Percentiles rank a stretch among this genome's conserved stretches.
phyloP scores from a whole-genome alignment of 2,888 invertebrate species.

The Malacosoma neustria region DNA sequence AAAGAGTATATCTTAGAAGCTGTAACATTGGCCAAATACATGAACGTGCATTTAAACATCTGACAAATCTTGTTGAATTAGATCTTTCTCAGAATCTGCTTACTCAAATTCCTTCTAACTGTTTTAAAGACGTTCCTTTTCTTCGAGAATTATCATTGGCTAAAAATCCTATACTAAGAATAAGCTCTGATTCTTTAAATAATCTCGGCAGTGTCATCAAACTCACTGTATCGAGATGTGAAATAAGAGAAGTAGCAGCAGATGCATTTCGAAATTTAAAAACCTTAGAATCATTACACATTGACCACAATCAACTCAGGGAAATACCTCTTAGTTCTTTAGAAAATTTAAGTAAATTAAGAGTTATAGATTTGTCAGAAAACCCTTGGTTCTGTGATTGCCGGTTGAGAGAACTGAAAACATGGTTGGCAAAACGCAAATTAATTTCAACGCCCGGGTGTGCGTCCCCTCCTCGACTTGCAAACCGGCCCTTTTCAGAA shows the following conservation, averaged over 20 bases:
- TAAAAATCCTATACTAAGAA: conserved; percentile 87
- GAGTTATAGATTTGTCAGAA: conserved; percentile 88
- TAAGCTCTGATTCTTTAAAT: conserved; percentile 83
- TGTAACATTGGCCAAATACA: conserved; percentile 92
- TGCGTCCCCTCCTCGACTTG: conserved; percentile 80
- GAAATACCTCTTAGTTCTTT: conserved; percentile 83
- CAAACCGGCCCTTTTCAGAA: conserved; percentile 84
- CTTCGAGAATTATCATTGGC: conserved; percentile 87
- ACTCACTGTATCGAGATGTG: conserved; percentile 88
- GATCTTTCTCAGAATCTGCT: conserved; percentile 91
- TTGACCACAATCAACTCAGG: conserved; percentile 86
- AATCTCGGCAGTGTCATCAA: conserved; percentile 85
- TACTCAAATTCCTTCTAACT: conserved; percentile 85
- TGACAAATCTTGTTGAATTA: conserved; percentile 92
- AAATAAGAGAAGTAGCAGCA: conserved; percentile 84
- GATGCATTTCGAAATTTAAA: conserved; percentile 83
- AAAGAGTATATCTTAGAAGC: conserved; percentile 87
- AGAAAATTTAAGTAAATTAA: conserved; percentile 81
- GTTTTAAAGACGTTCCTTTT: conserved; percentile 86
- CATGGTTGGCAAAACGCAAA: conserved; percentile 87
- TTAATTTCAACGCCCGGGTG: conserved; percentile 87
- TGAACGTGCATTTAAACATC: conserved; percentile 86
- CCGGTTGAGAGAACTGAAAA: conserved; percentile 84
- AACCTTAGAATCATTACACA: conserved; percentile 83
- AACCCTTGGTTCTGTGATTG: conserved; percentile 95